These are phyloP conservation scores for Gorsachius goisagi DNA, from an alignment of 2,113 vertebrate species.

Conservation along the genomic window DNA sequence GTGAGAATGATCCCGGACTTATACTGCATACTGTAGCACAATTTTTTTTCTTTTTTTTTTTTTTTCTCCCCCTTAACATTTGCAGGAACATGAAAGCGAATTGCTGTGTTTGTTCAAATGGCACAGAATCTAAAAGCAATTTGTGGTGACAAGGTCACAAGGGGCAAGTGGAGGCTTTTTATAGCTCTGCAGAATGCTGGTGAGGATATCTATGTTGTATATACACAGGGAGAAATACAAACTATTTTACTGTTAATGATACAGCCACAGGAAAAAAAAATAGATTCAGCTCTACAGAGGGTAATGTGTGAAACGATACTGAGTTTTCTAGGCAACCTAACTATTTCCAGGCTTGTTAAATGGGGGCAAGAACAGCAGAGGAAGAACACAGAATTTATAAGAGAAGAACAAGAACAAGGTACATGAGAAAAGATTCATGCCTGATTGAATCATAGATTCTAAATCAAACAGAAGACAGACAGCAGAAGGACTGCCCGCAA, in stretches of 20 bases:
- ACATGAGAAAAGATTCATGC: background rate
- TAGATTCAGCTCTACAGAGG: background rate
- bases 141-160: conserved; percentile 51
- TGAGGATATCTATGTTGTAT: background rate
- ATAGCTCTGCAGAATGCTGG: background rate
- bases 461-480: background rate
- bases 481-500: background rate
- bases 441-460: background rate
- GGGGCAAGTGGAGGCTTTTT: conserved; percentile 28
- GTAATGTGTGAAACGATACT: background rate
- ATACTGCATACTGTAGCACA: background rate
- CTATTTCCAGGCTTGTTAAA: background rate
- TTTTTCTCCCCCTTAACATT: background rate
- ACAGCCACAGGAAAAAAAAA: background rate
- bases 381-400: background rate
- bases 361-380: background rate
- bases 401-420: background rate
- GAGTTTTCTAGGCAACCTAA: background rate
- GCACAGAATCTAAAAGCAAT: conserved; percentile 58
- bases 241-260: conserved; percentile 21
- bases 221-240: background rate
- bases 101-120: conserved; percentile 44
- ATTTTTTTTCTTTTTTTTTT: background rate
- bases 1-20: background rate
- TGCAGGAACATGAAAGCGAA: conserved; percentile 14